phyloP scores from a whole-genome alignment of 2,797 vertebrate genomes.

The Lerista edwardsae region DNA sequence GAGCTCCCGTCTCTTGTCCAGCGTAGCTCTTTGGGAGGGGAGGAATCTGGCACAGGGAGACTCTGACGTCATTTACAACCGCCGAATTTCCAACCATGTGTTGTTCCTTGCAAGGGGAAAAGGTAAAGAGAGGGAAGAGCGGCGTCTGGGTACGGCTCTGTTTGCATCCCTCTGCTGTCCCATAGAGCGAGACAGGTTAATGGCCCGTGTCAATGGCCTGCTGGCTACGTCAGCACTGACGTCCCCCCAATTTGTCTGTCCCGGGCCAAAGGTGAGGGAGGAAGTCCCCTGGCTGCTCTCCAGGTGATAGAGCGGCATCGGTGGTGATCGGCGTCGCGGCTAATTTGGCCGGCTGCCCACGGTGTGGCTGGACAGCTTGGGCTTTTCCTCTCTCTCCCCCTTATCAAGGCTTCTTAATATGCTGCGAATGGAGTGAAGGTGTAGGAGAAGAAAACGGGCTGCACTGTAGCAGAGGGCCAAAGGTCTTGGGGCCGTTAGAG shows the following conservation, averaged over 20 bases:
- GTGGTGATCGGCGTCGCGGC: background rate
- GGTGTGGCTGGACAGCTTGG: background rate
- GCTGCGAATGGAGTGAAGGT: background rate
- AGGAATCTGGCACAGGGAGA: no score
- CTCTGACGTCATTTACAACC: no score
- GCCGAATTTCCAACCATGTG: background rate
- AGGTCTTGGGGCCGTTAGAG: background rate
- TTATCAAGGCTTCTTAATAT: background rate
- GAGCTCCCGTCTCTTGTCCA: background rate
- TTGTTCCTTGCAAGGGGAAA: background rate
- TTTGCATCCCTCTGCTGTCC: background rate
- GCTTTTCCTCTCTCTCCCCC: no score
- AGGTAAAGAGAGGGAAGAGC: background rate
- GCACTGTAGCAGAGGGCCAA: background rate
- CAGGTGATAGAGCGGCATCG: background rate
- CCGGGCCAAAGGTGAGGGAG: background rate
- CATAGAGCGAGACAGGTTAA: constrained; percentile 10
- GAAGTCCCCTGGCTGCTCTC: background rate
- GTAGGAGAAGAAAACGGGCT: background rate
- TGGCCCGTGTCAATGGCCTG: background rate
- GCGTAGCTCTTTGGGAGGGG: background rate
- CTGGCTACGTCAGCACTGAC: background rate
- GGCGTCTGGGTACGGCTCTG: background rate
- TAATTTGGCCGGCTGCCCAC: background rate
- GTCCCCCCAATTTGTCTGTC: background rate